Percentiles rank a stretch among this genome's conserved stretches.
Conservation (phyloP, 2,113 vertebrate genomes). For the Climacteris rufus region DNA sequence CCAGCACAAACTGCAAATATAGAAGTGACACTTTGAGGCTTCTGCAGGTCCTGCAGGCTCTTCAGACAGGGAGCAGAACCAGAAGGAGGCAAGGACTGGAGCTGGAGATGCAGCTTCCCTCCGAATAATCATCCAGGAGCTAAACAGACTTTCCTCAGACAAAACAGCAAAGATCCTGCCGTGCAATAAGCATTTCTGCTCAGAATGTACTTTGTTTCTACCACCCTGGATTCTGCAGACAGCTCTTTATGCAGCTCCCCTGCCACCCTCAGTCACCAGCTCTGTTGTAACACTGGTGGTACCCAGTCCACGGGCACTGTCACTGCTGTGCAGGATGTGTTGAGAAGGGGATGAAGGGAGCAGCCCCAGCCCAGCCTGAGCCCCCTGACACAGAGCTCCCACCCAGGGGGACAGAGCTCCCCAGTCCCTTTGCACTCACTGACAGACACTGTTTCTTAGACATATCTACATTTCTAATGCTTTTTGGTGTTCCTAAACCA, state of each 20-base stretch:
- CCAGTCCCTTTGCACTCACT: background rate
- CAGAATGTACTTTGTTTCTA: background rate
- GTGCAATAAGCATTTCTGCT: background rate
- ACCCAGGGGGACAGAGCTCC: background rate
- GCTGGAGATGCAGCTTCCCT: background rate
- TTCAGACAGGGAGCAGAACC: background rate
- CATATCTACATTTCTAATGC: background rate
- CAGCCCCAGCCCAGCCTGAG: rapidly evolving
- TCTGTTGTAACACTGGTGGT: background rate
- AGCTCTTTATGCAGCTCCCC: background rate
- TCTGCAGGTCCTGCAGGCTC: background rate
- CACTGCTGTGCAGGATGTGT: background rate
- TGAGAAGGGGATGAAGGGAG: background rate
- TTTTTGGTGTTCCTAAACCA: background rate
- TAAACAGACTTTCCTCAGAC: background rate
- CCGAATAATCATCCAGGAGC: background rate
- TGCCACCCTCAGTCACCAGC: background rate
- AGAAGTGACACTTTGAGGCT: background rate
- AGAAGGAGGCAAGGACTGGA: background rate
- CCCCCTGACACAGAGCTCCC: no score
- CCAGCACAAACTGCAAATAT: background rate
- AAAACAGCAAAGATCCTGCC: background rate
- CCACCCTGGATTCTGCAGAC: background rate
- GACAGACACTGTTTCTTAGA: rapidly evolving
- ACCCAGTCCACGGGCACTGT: background rate